Percentiles rank a stretch among this genome's conserved stretches.
phyloP scores from a whole-genome alignment of 53 echinoderm and acorn worm genomes.

The Luidia sarsii region DNA sequence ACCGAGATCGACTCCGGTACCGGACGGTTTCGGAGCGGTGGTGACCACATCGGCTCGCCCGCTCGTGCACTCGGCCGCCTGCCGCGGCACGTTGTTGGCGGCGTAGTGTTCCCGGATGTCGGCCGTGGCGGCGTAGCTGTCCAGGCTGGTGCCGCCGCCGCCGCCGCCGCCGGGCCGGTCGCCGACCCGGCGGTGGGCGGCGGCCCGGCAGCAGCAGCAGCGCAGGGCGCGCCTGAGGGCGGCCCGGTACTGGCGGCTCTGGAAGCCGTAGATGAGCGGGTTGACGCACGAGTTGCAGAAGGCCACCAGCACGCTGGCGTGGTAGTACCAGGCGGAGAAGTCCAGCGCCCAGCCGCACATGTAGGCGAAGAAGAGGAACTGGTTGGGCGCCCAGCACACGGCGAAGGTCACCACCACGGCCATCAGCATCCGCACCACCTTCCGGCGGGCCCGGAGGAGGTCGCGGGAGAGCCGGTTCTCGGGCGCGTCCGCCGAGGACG shows the following conservation, averaged over 20 bases:
- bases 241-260: constrained; percentile 75
- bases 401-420: constrained; percentile 87
- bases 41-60: too few relatives aligned
- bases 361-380: constrained; percentile 88
- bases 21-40: too few relatives aligned
- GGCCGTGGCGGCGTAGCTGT: constrained; percentile 3
- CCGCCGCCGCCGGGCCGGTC: neutral
- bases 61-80: too few relatives aligned
- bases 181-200: constrained; percentile 3
- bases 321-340: constrained; percentile 91
- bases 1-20: too few relatives aligned
- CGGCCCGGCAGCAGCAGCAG: neutral
- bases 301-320: constrained; percentile 79
- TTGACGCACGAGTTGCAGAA: constrained; percentile 96
- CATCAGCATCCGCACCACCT: constrained; percentile 80
- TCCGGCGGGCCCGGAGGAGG: constrained; percentile 77
- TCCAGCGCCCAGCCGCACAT: constrained; percentile 86
- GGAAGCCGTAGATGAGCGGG: constrained; percentile 92
- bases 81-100: neutral
- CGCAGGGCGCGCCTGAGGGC: constrained; percentile 71
- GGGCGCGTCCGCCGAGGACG: constrained; percentile 44
- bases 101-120: constrained; percentile 4
- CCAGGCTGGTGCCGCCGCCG: neutral
- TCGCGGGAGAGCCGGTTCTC: constrained; percentile 73
- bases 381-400: constrained; percentile 94